These are phyloP conservation scores for Lepidostoma basale DNA, from an alignment of 1,140 invertebrate species.

Conservation along the genomic window DNA sequence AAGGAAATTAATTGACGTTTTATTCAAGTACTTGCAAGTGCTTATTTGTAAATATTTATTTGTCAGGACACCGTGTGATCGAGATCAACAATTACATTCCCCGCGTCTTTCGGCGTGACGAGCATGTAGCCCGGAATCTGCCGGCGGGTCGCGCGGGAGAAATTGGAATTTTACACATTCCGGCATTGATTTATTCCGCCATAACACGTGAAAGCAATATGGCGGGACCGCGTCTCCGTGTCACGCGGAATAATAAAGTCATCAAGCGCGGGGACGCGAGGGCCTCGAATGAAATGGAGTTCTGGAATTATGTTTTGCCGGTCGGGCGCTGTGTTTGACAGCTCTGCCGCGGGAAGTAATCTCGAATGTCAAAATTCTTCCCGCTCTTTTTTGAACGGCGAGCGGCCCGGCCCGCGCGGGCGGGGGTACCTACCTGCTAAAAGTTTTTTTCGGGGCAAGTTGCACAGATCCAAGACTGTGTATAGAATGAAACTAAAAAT, in stretches of 20 bases:
- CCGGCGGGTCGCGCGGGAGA: not conserved
- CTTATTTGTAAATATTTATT: too few species aligned
- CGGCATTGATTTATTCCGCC: conserved; percentile 12
- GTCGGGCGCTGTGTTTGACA: conserved; percentile 4
- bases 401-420: not conserved
- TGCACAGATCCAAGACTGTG: too few species aligned
- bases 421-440: not conserved
- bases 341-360: conserved; percentile 10
- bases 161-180: not conserved
- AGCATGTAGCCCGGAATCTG: conserved; percentile 7
- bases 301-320: conserved; percentile 13
- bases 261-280: not conserved
- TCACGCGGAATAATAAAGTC: not conserved
- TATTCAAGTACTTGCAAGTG: too few species aligned
- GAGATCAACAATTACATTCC: too few species aligned
- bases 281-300: not conserved
- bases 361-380: conserved; percentile 11
- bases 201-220: too few species aligned
- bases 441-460: too few species aligned
- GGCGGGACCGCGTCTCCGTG: not conserved
- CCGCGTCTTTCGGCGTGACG: not conserved
- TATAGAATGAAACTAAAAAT: too few species aligned
- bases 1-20: too few species aligned
- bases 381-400: not conserved
- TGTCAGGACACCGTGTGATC: too few species aligned